These are phyloP conservation scores for Helicolenus hilgendorfi DNA, from an alignment of 2,797 vertebrate species.

Conservation along the genomic window DNA sequence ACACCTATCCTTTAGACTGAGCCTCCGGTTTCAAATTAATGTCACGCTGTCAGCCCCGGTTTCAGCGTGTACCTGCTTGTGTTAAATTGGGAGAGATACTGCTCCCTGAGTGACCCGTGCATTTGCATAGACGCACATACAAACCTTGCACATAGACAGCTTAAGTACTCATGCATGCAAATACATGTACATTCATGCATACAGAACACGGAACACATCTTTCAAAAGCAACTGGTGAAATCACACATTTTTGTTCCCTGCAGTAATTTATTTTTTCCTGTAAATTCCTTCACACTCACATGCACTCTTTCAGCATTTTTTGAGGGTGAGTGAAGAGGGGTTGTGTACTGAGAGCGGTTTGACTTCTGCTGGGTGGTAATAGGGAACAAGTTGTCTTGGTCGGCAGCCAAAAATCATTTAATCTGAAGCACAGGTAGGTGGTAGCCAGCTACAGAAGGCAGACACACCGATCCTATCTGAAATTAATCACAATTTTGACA, in stretches of 20 bases:
- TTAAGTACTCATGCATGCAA: not conserved
- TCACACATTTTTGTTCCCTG: not conserved
- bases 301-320: not conserved
- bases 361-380: slow-evolving; percentile 37
- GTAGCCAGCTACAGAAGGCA: slow-evolving; percentile 5
- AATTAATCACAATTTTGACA: slow-evolving; percentile 26
- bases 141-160: not conserved
- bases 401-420: slow-evolving; percentile 46
- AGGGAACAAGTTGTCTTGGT: slow-evolving; percentile 47
- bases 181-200: not conserved
- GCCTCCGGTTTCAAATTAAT: slow-evolving; percentile 25
- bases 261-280: not conserved
- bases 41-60: slow-evolving; percentile 15
- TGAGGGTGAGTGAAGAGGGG: slow-evolving; percentile 15
- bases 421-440: slow-evolving; percentile 31
- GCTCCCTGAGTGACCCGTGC: not conserved
- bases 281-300: not conserved
- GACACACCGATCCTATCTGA: slow-evolving; percentile 29
- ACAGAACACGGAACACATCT: not conserved
- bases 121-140: not conserved
- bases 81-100: not conserved
- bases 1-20: slow-evolving; percentile 9
- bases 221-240: not conserved
- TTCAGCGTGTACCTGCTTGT: not conserved
- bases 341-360: not conserved